A percentile compares a stretch with the other conserved stretches of the same genome.
Conservation (phyloP, 2,113 vertebrate genomes). For the Protobothrops mucrosquamatus region DNA sequence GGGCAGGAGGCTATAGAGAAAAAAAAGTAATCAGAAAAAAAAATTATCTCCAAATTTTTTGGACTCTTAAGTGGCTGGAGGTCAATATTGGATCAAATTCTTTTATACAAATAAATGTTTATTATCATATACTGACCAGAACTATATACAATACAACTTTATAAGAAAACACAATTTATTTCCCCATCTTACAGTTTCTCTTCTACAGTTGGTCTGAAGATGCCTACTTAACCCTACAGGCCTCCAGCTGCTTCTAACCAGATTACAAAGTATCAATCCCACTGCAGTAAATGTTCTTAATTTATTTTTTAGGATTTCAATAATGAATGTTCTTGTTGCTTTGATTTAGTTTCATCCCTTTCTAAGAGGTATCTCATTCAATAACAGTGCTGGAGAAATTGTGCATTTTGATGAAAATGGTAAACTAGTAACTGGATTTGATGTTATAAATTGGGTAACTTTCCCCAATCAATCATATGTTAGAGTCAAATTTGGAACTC, state of each 20-base stretch:
- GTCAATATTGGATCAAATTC: background rate
- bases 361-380: background rate
- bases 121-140: background rate
- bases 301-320: background rate
- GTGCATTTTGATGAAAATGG: constrained; percentile 4
- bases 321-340: background rate
- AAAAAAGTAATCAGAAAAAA: too few relatives aligned
- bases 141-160: background rate
- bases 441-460: constrained; percentile 10
- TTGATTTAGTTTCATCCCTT: background rate
- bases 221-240: background rate
- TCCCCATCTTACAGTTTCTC: background rate
- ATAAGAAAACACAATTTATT: background rate
- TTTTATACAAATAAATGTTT: background rate
- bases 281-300: background rate
- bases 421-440: background rate
- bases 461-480: background rate
- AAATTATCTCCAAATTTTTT: too few relatives aligned
- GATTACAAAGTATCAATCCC: background rate
- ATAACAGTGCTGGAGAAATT: constrained; percentile 9
- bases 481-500: constrained; percentile 6
- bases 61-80: background rate
- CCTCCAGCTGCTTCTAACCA: background rate
- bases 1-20: too few relatives aligned
- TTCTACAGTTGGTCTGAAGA: background rate